A percentile compares a stretch with the other conserved stretches of the same genome.
Conservation (phyloP, 2,888 invertebrate genomes). For the Noctua fimbriata region DNA sequence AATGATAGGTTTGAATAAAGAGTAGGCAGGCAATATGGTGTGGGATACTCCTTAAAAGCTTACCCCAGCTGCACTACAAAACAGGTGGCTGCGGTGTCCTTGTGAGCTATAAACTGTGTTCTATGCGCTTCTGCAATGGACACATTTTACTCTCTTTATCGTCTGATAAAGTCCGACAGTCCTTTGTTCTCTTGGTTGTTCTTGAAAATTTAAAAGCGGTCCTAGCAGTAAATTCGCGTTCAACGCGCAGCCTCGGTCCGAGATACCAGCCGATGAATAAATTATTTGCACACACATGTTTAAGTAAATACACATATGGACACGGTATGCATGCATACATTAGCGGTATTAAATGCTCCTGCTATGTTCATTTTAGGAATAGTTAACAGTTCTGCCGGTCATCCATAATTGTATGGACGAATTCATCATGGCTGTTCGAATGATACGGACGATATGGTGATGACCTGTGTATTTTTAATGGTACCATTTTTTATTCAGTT, state of each 20-base stretch:
- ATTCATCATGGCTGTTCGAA: background rate
- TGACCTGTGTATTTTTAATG: background rate
- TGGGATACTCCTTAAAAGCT: slow-evolving; percentile 65
- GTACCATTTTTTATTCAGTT: background rate
- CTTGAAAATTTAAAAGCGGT: slow-evolving; percentile 87
- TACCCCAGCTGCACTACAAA: slow-evolving; percentile 54
- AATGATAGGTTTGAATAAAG: slow-evolving; percentile 48
- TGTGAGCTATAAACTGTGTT: slow-evolving; percentile 76
- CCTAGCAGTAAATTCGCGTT: slow-evolving; percentile 83
- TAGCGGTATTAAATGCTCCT: slow-evolving; percentile 38
- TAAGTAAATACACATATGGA: slow-evolving; percentile 51
- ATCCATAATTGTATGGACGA: background rate
- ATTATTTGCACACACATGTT: slow-evolving; percentile 72
- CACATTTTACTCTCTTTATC: slow-evolving; percentile 87
- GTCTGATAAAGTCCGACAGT: slow-evolving; percentile 82
- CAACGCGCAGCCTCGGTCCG: slow-evolving; percentile 71
- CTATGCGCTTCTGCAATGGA: slow-evolving; percentile 81
- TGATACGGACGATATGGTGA: background rate
- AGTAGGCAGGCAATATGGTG: slow-evolving; percentile 42
- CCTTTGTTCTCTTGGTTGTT: slow-evolving; percentile 82
- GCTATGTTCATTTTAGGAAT: slow-evolving; percentile 13
- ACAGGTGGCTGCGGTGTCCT: slow-evolving; percentile 79
- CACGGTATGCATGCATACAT: slow-evolving; percentile 57
- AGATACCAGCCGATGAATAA: slow-evolving; percentile 82
- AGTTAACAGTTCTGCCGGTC: background rate